phyloP scores from a whole-genome alignment of 64 coral and sea anemone genomes.

The Stylophora pistillata region DNA sequence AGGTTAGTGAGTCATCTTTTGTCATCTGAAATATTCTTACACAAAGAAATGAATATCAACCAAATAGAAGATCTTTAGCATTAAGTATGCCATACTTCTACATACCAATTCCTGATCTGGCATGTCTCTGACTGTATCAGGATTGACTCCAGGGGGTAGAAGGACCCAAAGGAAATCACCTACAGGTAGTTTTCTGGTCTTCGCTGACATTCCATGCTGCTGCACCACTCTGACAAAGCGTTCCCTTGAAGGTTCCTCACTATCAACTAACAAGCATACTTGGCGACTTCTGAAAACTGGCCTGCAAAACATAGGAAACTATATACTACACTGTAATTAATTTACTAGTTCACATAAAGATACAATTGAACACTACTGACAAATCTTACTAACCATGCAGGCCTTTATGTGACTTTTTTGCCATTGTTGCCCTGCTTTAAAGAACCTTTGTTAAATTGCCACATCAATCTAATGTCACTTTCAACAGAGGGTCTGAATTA shows the following conservation, averaged over 20 bases:
- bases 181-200: conserved; percentile 36
- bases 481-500: too few species aligned
- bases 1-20: too few species aligned
- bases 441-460: too few species aligned
- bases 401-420: too few species aligned
- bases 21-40: too few species aligned
- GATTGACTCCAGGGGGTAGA: conserved; percentile 35
- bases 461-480: too few species aligned
- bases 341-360: background rate
- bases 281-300: conserved; percentile 34
- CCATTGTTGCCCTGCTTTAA: too few species aligned
- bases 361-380: too few species aligned
- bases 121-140: conserved; percentile 33
- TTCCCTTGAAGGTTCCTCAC: conserved; percentile 52
- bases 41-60: too few species aligned
- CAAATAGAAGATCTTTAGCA: too few species aligned
- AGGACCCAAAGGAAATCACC: conserved; percentile 58
- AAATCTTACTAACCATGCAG: too few species aligned
- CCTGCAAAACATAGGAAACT: background rate
- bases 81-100: background rate
- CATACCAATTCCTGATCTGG: conserved; percentile 62
- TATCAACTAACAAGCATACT: conserved; percentile 56
- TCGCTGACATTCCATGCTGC: conserved; percentile 44
- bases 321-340: background rate
- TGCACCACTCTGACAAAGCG: conserved; percentile 48